Base-by-base conservation (phyloP, 2,797 vertebrate species). In the Knipowitschia caucasica region DNA sequence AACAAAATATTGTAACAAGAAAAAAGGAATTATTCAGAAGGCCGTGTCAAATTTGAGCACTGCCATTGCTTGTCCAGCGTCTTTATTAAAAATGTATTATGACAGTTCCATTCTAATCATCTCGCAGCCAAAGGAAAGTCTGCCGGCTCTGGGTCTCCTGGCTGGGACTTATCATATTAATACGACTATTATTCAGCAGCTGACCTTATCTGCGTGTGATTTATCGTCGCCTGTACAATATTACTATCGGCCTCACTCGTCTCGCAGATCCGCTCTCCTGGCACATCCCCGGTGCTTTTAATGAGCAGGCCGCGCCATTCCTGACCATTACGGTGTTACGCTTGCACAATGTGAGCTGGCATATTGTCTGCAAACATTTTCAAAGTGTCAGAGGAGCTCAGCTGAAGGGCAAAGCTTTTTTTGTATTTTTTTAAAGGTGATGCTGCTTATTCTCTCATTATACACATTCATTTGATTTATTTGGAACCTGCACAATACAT, bases 121-220 rank as follows among this genome's bases (percentile, higher is more conserved):
- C 57, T 67, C 29, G 47, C 52, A 18, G 46, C 39, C 35, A 23
- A 53, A 49, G 56, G 59, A 53, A 50, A 29, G 50, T 69, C 60
- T 18, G 3, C 25, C 4, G 27, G 33, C 70, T 47, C 27, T 65
- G 23, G 14, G 25, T 56, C 33, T 64, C 46, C 15, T 20, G 46
- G 66, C 69, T 63, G 61, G 43, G 47, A 56, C 56, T 69, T 72
- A 59, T 77, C 67, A 57, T 53, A 72, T 68, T 73, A 75, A 72
- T 58, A 59, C 64, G 64, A 60, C 77, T 75, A 72, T 82, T 80
- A 82, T 77, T 85, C 79, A 73, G 67, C 20, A 39, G 45, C 36
- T 80, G 77, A 84, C 84, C 84, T 85, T 84, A 83, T 85, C 76
- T 72, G 55, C 14, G 10, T 51, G 64, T 71, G 86, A 82, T 80